Conservation (phyloP, 1,140 invertebrate genomes). For the Steinernema feltiae region DNA sequence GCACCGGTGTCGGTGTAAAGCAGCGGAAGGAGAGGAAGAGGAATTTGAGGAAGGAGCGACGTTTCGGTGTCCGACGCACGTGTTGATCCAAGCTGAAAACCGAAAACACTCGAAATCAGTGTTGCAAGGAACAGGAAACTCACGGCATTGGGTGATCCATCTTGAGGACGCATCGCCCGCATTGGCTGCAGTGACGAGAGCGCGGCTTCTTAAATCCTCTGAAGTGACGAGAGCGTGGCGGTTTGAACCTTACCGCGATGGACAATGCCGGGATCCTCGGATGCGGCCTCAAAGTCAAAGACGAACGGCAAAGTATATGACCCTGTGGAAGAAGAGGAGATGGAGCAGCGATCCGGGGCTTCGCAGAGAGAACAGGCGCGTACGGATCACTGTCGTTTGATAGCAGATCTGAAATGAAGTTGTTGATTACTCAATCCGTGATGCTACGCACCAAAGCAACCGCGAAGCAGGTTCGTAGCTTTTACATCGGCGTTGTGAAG, state of each 20-base stretch:
- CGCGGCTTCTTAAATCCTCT: too few relatives aligned
- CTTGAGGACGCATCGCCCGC: background rate
- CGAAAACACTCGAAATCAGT: too few relatives aligned
- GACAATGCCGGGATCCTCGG: background rate
- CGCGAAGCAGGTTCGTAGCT: background rate
- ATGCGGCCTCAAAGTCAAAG: background rate
- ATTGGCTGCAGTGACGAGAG: background rate
- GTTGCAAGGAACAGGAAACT: background rate
- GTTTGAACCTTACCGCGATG: background rate
- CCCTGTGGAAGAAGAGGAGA: background rate
- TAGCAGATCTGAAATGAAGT: background rate
- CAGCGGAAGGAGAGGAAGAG: too few relatives aligned
- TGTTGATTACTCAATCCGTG: too few relatives aligned
- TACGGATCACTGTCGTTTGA: background rate
- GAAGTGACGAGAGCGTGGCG: too few relatives aligned
- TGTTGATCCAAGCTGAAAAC: too few relatives aligned
- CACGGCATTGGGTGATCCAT: background rate
- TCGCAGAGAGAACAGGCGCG: background rate
- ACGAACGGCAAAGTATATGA: background rate
- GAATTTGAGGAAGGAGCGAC: too few relatives aligned
- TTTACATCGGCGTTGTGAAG: too few relatives aligned
- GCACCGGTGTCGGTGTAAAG: too few relatives aligned
- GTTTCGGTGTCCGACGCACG: too few relatives aligned
- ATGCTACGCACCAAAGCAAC: background rate
- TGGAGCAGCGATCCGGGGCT: background rate